Base-by-base conservation (phyloP, 2,888 invertebrate species). In the Limnephilus rhombicus region DNA sequence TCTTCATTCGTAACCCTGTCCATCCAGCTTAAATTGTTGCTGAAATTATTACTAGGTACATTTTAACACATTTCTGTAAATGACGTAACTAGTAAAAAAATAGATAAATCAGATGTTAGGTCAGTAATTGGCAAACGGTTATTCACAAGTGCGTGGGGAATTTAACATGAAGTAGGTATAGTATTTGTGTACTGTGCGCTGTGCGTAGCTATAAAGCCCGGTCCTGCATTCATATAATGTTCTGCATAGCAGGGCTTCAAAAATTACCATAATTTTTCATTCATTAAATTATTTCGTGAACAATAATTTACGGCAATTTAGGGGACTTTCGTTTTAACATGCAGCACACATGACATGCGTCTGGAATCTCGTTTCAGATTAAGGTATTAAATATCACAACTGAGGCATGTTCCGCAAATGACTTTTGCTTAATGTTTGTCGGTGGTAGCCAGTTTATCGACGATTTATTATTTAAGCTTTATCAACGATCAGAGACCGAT, bases 251-350 rank as follows among this genome's bases (percentile, higher is more conserved):
- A 37, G 83, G 34, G 83, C 83, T 37, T 83, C 83, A 37, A 34
- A 31, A 31, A 83, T 83, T 83, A 37, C 37, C 83, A 83, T 83
- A 83, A 83, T 83, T 83, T 34, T 37, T 37, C 83, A 83, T 83
- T 83, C 37, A 37, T 83, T 83, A 83, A 83, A 37, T 24, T 83
- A 34, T 37, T 37, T 83, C 37, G 37, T 34, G 83, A 37, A 37
- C 37, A 83, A 37, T 83, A 83, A 68, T 83, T 34, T 83, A 83
- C 24, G 83, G 15, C 24, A 83, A 83, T 83, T 83, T 83, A 11
- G 83, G 83, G 29, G 83, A 15, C 83, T 34, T 83, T 83, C 83
- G 34, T 37, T 83, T 83, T 31, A 83, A 83, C 83, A 34, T 34
- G 83, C 83, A 83, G 68, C 34, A 83, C 83, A 83, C 37, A 83